Percentiles rank a stretch among this genome's conserved stretches.
phyloP scores from a whole-genome alignment of 2,797 vertebrate genomes.

The Erpetoichthys calabaricus region DNA sequence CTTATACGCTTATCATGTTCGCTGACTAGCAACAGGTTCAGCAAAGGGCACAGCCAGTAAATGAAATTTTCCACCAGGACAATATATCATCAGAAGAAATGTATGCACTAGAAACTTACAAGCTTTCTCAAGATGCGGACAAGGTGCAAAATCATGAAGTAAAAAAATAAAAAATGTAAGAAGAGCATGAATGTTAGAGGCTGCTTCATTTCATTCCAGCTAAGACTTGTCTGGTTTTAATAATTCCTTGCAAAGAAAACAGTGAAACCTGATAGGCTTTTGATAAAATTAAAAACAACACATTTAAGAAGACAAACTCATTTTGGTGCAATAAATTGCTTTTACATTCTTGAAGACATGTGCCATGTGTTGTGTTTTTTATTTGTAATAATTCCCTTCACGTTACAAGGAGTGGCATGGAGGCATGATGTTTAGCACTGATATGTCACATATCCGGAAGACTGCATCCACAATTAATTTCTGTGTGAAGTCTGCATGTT shows the following conservation, averaged over 20 bases:
- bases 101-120: conserved; percentile 81
- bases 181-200: conserved; percentile 68
- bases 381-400: too few relatives aligned
- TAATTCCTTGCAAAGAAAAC: conserved; percentile 31
- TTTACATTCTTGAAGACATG: too few relatives aligned
- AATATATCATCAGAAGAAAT: conserved; percentile 99
- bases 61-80: conserved; percentile 97
- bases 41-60: conserved; percentile 95
- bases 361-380: too few relatives aligned
- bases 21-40: conserved; percentile 98
- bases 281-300: too few relatives aligned
- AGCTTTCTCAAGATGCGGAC: conserved; percentile 73
- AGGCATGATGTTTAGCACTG: too few relatives aligned
- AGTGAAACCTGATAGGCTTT: too few relatives aligned
- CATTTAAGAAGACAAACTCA: too few relatives aligned
- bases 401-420: too few relatives aligned
- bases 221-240: conserved; percentile 59
- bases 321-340: too few relatives aligned
- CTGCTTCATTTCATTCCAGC: conserved; percentile 69
- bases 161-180: conserved; percentile 53
- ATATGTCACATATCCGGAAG: too few relatives aligned
- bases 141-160: conserved; percentile 68
- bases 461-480: too few relatives aligned
- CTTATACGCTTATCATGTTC: conserved; percentile 98
- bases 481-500: too few relatives aligned